Evolutionary conservation across 2,797 vertebrate genomes (phyloP).

Genomic region (Mycteria americana): DNA sequence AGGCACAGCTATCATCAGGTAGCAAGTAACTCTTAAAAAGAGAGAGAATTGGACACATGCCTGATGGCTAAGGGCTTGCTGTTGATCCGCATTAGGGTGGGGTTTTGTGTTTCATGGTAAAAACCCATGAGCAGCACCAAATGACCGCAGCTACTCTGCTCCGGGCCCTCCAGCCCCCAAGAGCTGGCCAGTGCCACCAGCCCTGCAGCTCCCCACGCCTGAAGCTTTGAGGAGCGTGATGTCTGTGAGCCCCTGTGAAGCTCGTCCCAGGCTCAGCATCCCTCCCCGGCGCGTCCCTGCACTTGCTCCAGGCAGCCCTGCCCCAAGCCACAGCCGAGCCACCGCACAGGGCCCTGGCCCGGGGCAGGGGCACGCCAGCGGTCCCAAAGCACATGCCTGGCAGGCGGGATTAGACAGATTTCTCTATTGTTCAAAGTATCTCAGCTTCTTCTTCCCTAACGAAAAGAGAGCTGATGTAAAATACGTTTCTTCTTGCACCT

Average conservation of each 20-base stretch:
- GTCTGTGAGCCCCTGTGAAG: background rate
- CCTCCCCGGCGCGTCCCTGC: background rate
- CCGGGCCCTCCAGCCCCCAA: rapidly evolving
- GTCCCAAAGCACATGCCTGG: background rate
- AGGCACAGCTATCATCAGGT: background rate
- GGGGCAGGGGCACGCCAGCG: background rate
- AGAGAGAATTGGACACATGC: rapidly evolving
- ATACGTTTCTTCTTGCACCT: background rate
- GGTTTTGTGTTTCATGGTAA: background rate
- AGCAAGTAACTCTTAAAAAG: background rate
- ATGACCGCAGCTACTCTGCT: too few species aligned
- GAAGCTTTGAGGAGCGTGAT: rapidly evolving
- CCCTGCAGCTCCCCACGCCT: background rate
- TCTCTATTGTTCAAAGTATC: background rate
- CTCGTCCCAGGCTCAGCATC: background rate
- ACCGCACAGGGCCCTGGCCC: rapidly evolving
- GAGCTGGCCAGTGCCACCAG: background rate
- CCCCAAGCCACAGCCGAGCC: background rate
- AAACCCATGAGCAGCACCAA: background rate
- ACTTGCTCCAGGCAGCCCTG: too few species aligned
- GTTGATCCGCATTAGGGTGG: background rate
- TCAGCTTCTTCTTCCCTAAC: background rate
- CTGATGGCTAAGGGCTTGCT: background rate
- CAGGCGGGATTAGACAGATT: background rate
- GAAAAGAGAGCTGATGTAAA: background rate